Evolutionary conservation across 1,140 invertebrate genomes (phyloP).

Genomic region (Drosophila sturtevanti): DNA sequence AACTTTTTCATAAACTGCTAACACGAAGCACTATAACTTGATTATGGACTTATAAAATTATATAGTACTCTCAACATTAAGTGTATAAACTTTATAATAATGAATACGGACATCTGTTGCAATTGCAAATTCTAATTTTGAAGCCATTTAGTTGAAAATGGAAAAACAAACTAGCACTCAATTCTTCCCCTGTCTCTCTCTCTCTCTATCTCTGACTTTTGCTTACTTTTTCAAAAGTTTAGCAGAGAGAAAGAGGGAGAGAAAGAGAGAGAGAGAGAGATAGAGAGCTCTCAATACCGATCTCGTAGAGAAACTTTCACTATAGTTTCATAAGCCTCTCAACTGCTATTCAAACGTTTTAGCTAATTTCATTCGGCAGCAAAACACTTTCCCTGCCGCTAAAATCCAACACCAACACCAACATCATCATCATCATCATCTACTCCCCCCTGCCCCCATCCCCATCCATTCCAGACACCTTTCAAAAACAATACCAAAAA

Average conservation of each 20-base stretch:
- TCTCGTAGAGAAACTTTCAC: not conserved
- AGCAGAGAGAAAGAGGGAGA: not conserved
- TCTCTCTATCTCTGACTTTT: not conserved
- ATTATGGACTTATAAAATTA: too few species aligned
- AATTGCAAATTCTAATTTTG: too few species aligned
- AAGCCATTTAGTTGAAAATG: not conserved
- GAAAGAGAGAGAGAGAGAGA: not conserved
- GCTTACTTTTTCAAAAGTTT: not conserved
- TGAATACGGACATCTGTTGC: too few species aligned
- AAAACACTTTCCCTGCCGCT: too few species aligned
- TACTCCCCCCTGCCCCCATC: not conserved
- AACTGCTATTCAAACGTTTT: constrained; percentile 4
- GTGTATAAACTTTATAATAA: too few species aligned
- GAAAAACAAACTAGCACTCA: not conserved
- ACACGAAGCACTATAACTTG: too few species aligned
- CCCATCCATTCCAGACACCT: constrained; percentile 25
- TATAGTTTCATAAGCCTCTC: constrained; percentile 1
- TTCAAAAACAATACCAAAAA: constrained; percentile 55
- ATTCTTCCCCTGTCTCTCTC: not conserved
- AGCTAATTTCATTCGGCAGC: not conserved
- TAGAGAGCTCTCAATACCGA: not conserved
- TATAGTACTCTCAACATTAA: too few species aligned
- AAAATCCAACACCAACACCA: not conserved
- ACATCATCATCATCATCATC: not conserved
- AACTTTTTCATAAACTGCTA: too few species aligned